Evolutionary conservation across 2,797 vertebrate species (phyloP), one percentile per base, ranked within the genome.

Genomic region (Anisognathus igniventris): DNA sequence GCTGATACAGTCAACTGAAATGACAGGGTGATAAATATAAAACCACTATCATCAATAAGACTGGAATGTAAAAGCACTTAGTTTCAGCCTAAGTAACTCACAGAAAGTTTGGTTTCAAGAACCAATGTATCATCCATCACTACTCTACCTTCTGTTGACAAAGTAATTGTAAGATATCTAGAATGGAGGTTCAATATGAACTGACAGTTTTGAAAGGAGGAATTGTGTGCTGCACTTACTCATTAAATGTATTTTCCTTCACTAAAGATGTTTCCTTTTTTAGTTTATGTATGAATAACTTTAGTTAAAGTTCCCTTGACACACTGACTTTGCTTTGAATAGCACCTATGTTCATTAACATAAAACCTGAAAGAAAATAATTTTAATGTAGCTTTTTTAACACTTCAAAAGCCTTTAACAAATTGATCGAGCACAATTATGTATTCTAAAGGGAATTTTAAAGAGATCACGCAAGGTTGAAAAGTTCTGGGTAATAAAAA

Each of bases 1-100:
- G 96, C 96, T 97, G 98, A 98, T 98, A 98, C 97, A 98, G 98
- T 98, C 98, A 98, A 96, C 97, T 94, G 97, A 98, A 98, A 98
- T 98, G 98, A 98, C 98, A 98, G 98, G 97, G 97, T 98, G 98
- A 98, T 98, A 98, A 98, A 98, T 98, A 98, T 98, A 98, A 98
- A 98, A 98, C 98, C 98, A 98, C 97, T 98, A 98, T 98, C 98
- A 98, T 98, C 98, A 98, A 98, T 98, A 98, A 98, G 98, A 97
- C 97, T 96, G 96, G 97, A 98, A 98, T 98, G 98, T 98, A 98
- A 98, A 98, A 98, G 98, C 98, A 98, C 98, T 98, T 98, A 98
- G 98, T 98, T 98, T 98, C 98, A 98, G 98, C 97, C 98, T 98
- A 98, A 98, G 98, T 98, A 98, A 98, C 98, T 98, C 97, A 30